These are phyloP conservation scores for Leptodactylus fuscus DNA, from an alignment of 2,113 vertebrate genomes.

Conservation along the genomic window DNA sequence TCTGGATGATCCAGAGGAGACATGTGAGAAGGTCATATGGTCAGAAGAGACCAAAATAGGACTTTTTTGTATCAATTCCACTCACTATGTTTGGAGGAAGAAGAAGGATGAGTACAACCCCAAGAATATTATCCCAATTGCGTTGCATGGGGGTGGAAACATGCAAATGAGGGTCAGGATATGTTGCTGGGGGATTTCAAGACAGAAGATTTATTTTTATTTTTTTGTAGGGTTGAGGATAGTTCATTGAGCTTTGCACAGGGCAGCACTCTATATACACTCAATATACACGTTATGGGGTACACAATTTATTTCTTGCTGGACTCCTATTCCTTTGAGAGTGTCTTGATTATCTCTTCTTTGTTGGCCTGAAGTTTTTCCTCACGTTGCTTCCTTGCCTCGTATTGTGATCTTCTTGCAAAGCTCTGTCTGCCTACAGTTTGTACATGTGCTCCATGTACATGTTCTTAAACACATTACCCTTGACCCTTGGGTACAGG, in stretches of 20 bases:
- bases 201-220: too few relatives aligned
- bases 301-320: conserved; percentile 80
- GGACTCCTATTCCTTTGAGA: conserved; percentile 89
- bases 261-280: conserved; percentile 48
- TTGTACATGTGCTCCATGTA: conserved; percentile 99
- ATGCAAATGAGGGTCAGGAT: too few relatives aligned
- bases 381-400: conserved; percentile 93
- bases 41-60: too few relatives aligned
- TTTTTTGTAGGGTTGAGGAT: conserved; percentile 12
- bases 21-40: too few relatives aligned
- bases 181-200: too few relatives aligned
- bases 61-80: too few relatives aligned
- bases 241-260: conserved; percentile 55
- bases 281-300: conserved; percentile 34
- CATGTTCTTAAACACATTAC: conserved; percentile 98
- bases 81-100: too few relatives aligned
- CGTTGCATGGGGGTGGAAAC: too few relatives aligned
- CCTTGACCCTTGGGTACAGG: conserved; percentile 96
- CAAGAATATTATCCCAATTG: too few relatives aligned
- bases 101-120: too few relatives aligned
- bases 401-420: conserved; percentile 99
- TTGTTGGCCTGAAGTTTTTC: conserved; percentile 96
- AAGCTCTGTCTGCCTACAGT: conserved; percentile 97
- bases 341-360: conserved; percentile 87
- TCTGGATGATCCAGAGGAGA: too few relatives aligned